Percentiles rank a stretch among this genome's conserved stretches.
Evolutionary conservation across 2,888 invertebrate genomes (phyloP).

Genomic region (Acrobasis repandana): DNA sequence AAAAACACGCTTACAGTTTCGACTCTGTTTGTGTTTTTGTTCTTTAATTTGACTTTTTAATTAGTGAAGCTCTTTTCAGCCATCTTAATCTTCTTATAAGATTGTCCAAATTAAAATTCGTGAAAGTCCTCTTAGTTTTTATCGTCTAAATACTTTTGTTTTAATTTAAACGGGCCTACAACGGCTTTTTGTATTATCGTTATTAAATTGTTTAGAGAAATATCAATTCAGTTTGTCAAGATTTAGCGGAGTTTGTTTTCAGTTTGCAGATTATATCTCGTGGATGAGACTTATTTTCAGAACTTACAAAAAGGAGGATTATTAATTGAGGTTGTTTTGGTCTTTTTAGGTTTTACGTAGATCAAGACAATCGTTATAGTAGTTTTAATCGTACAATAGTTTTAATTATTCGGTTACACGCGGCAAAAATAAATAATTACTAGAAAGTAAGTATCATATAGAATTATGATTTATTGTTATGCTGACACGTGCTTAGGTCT

Average conservation of each 20-base stretch:
- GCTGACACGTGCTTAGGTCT: too few relatives aligned
- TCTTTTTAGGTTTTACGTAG: too few relatives aligned
- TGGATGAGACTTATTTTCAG: neutral
- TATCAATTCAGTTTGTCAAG: constrained; percentile 14
- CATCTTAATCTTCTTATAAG: constrained; percentile 71
- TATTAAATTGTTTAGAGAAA: constrained; percentile 23
- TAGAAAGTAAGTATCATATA: too few relatives aligned
- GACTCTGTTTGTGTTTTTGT: constrained; percentile 47
- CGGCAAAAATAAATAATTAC: too few relatives aligned
- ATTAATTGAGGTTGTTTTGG: neutral
- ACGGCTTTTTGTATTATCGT: constrained; percentile 20
- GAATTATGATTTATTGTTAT: too few relatives aligned
- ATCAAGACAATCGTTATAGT: too few relatives aligned
- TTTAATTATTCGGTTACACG: too few relatives aligned
- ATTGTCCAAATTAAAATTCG: constrained; percentile 71
- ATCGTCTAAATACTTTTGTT: constrained; percentile 52
- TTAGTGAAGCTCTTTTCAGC: constrained; percentile 56
- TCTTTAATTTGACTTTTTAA: constrained; percentile 75
- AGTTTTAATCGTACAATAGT: too few relatives aligned
- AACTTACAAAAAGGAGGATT: neutral
- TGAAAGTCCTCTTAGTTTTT: constrained; percentile 57
- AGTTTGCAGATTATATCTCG: constrained; percentile 8
- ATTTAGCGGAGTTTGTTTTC: constrained; percentile 8
- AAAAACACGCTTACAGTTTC: constrained; percentile 30
- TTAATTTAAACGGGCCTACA: constrained; percentile 33